These are phyloP conservation scores for Lepidurus couesii DNA, from an alignment of 1,140 invertebrate species.

Conservation along the genomic window DNA sequence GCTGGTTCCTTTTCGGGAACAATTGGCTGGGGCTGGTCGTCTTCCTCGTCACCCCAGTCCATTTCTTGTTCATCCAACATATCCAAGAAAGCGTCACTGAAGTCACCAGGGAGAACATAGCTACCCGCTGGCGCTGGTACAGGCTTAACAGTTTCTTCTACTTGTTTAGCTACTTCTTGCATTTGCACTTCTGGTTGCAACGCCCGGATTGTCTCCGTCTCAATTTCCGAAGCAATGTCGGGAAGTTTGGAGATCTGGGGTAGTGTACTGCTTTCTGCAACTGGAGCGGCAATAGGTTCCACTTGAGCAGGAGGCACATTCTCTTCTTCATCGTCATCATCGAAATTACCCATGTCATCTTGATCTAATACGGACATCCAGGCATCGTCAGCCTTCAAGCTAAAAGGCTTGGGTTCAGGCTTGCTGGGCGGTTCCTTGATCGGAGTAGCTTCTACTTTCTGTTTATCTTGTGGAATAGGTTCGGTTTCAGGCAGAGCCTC, in stretches of 20 bases:
- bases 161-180: neutral
- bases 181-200: neutral
- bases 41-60: constrained; percentile 46
- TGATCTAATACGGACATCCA: constrained; percentile 38
- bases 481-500: constrained; percentile 30
- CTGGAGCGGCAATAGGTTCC: neutral
- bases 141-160: neutral
- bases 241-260: neutral
- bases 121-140: neutral
- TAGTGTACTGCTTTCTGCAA: neutral
- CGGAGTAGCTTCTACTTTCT: constrained; percentile 32
- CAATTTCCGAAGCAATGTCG: neutral
- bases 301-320: neutral
- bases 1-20: constrained; percentile 14
- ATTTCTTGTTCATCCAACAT: constrained; percentile 51
- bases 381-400: constrained; percentile 31
- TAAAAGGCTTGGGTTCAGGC: constrained; percentile 21
- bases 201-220: neutral
- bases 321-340: constrained; percentile 36
- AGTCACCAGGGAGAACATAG: constrained; percentile 37
- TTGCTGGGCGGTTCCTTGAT: constrained; percentile 24
- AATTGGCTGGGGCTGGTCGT: constrained; percentile 34
- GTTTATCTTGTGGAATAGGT: constrained; percentile 32
- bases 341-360: constrained; percentile 32
- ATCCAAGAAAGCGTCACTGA: constrained; percentile 49